phyloP scores from a whole-genome alignment of 2,113 vertebrate genomes.

The Podiceps cristatus region DNA sequence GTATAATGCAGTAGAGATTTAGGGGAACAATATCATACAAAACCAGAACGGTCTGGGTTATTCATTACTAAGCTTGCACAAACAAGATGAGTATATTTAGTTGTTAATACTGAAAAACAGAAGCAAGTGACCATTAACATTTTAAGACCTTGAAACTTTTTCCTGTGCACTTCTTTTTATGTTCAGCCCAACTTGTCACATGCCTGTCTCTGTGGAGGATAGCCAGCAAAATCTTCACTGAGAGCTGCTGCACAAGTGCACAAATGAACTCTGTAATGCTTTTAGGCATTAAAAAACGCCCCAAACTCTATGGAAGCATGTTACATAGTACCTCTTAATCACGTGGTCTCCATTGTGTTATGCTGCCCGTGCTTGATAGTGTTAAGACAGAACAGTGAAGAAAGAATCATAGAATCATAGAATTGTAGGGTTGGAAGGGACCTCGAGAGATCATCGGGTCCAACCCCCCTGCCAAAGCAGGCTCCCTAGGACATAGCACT shows the following conservation, averaged over 20 bases:
- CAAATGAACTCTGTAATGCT: not conserved
- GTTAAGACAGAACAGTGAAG: not conserved
- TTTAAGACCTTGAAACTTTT: not conserved
- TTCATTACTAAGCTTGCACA: not conserved
- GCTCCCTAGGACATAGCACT: too few species aligned
- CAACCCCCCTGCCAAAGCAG: too few species aligned
- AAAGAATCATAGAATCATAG: too few species aligned
- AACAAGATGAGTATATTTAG: not conserved
- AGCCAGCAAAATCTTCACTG: not conserved
- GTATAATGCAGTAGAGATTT: not conserved
- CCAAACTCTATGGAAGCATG: not conserved
- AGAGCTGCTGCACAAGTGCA: not conserved
- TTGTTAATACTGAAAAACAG: not conserved
- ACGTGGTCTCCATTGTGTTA: not conserved
- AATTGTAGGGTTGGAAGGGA: too few species aligned
- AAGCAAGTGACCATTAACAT: not conserved
- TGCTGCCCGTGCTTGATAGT: fast-evolving
- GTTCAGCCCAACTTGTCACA: not conserved
- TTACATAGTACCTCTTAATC: not conserved
- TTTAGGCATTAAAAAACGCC: not conserved
- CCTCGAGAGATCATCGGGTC: too few species aligned
- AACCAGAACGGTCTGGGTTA: not conserved
- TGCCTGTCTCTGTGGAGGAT: not conserved
- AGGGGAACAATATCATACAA: not conserved
- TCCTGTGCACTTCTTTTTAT: not conserved